A percentile compares a stretch with the other conserved stretches of the same genome.
Conservation (phyloP, 1,140 invertebrate genomes). For the Drosophila subpulchrella region DNA sequence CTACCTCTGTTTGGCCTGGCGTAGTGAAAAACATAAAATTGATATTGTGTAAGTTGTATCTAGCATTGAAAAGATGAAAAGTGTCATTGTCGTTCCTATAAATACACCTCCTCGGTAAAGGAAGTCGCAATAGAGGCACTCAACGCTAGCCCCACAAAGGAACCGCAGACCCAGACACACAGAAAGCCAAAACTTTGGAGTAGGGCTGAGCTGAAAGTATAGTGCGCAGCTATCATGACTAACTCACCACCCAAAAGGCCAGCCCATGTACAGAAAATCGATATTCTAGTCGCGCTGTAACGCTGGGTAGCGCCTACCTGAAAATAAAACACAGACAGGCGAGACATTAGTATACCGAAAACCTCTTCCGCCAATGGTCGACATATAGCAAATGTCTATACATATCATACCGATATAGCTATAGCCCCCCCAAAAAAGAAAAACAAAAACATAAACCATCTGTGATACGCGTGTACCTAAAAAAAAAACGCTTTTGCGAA, state of each 20-base stretch:
- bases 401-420: slow-evolving; percentile 12
- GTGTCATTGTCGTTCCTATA: slow-evolving; percentile 48
- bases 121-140: slow-evolving; percentile 15
- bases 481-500: slow-evolving; percentile 25
- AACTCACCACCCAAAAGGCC: slow-evolving; percentile 54
- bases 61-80: slow-evolving; percentile 46
- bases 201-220: slow-evolving; percentile 23
- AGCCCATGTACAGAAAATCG: slow-evolving; percentile 61
- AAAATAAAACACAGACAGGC: slow-evolving; percentile 4
- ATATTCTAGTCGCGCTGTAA: slow-evolving; percentile 61
- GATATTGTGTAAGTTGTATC: slow-evolving; percentile 41
- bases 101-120: slow-evolving; percentile 29
- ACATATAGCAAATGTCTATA: slow-evolving; percentile 11
- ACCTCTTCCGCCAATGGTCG: slow-evolving; percentile 34
- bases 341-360: slow-evolving; percentile 44
- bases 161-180: too few species aligned
- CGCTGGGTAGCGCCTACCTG: slow-evolving; percentile 31
- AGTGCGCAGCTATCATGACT: slow-evolving; percentile 46
- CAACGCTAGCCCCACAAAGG: background rate
- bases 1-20: background rate
- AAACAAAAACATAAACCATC: slow-evolving; percentile 21
- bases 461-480: slow-evolving; percentile 43
- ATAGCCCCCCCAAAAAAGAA: background rate
- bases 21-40: slow-evolving; percentile 30
- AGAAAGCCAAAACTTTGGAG: slow-evolving; percentile 1